Base-by-base conservation (phyloP, 2,888 invertebrate species). In the Lycocerus yunnanus region DNA sequence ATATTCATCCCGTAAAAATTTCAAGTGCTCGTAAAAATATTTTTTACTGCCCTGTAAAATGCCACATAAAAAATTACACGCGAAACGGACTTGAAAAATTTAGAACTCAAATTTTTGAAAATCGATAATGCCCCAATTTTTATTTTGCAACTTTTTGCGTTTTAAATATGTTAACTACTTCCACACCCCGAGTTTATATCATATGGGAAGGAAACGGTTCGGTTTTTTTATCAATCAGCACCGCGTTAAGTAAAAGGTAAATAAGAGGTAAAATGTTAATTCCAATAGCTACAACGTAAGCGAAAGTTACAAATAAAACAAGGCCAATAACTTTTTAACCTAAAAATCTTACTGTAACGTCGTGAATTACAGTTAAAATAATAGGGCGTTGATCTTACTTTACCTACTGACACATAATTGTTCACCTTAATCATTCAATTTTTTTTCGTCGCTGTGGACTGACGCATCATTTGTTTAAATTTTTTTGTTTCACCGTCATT, bases 291-390 rank as follows among this genome's bases (percentile, higher is more conserved):
- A 66, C 58, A 79, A 68, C 67, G 27, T 65, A 72, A 78, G 80
- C 80, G 80, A 80, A 80, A 81, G 81, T 80, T 78, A 77, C 16
- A 43, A 74, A 77, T 75, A 69, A 73, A 73, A 72, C 80, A 81
- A 81, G 81, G 81, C 77, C 81, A 79, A 78, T 80, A 77, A 79
- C 78, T 79, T 78, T 79, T 78, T 75, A 72, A 71, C 71, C 67
- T 61, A 74, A 71, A 58, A 74, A 72, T 60, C 43, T 66, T 58
- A 66, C 66, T 5, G 18, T 66, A 75, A 75, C 72, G 68, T 75
- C 72, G 71, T 65, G 67, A 66, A 18, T 58, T 74, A 74, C 70
- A 70, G 59, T 71, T 74, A 59, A 69, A 63, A 24, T 59, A 27
- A 74, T 70, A 68, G 61, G 21, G 69, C 24, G 58, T 68, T 66